Base-by-base conservation (phyloP, 2,797 vertebrate genomes). In the Chrosomus eos region DNA sequence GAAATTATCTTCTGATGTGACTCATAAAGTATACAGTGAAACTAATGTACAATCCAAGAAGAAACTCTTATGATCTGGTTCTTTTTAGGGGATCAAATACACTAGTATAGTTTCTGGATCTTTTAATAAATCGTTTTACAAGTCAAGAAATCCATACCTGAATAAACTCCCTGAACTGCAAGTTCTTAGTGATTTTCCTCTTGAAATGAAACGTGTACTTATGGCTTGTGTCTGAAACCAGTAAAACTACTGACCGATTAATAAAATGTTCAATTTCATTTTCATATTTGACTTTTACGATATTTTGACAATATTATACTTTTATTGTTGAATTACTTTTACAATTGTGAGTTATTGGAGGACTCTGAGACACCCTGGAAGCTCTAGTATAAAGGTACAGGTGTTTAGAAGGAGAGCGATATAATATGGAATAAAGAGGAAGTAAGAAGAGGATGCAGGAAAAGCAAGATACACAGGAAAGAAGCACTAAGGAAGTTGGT, bases 311-410 rank as follows among this genome's bases (percentile, higher is more conserved):
- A n/a, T n/a, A n/a, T n/a, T n/a, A n/a, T n/a, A 81, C 64, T 40
- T 81, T 88, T 89, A 88, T 87, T 79, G 74, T 74, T 28, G 10
- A 21, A 48, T 67, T 70, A 28, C 62, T 85, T 85, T 83, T 81
- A 81, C 77, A 85, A 76, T 72, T 48, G 43, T 38, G 68, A 66
- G 86, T 86, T 85, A 87, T 84, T 82, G 84, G 71, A 68, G 79
- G 66, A 60, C 19, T 31, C 53, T 33, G 62, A 40, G 66, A 76
- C 33, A 36, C 51, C 31, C 26, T 51, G 66, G 62, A 72, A 66
- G 80, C 68, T 74, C 26, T 66, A 55, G 51, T 7, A 70, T 31
- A 71, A 73, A 73, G 14, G 70, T 72, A 11, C 28, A n/a, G 80
- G 68, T 73, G 38, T 19, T 72, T n/a, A 11, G 66, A 36, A 14